Evolutionary conservation across 2,888 invertebrate species (phyloP), one percentile per base, ranked within the genome.

Genomic region (Panzeria rudis): DNA sequence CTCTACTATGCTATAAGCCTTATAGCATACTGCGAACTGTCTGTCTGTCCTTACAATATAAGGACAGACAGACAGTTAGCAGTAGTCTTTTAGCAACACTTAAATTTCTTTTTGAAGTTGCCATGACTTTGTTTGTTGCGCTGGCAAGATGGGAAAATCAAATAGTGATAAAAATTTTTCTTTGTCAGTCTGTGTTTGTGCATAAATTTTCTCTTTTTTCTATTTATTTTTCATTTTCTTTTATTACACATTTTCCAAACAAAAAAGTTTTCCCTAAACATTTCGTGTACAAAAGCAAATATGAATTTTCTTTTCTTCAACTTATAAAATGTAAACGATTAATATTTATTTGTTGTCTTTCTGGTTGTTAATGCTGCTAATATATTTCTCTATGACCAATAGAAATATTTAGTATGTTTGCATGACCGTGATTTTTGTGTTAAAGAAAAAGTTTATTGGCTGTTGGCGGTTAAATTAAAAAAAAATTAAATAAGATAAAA

Each of bases 161-260:
- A 81, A 81, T 54, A 62, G 50, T 44, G 52, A 68, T 61, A 44
- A 66, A 59, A n/a, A 11, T 41, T 17, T 59, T 29, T 38, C 9
- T 44, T n/a, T 32, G 15, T 5, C 13, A 3, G 25, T 9, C 4
- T 54, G 54, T 41, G 15, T 66, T 44, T 75, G 71, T 62, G 64
- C 64, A 75, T 84, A 66, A 47, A 76, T 75, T 83, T 83, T 83
- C 78, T 78, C 77, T 78, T 84, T 75, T 75, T 47, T 68, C 2
- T 17, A 3, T 13, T 13, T 15, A 3, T 15, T 44, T 44, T 15
- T 44, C n/a, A 25, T 20, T 72, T 73, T 50, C 52, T 78, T 61
- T 75, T 54, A 9, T 25, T 25, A 13, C 25, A 44, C 20, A 54
- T 75, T 68, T 61, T 44, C 29, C 61, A 59, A 77, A 68, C 44